Percentiles rank a stretch among this genome's conserved stretches.
Evolutionary conservation across 2,797 vertebrate genomes (phyloP).

Genomic region (Pelodytes ibericus): DNA sequence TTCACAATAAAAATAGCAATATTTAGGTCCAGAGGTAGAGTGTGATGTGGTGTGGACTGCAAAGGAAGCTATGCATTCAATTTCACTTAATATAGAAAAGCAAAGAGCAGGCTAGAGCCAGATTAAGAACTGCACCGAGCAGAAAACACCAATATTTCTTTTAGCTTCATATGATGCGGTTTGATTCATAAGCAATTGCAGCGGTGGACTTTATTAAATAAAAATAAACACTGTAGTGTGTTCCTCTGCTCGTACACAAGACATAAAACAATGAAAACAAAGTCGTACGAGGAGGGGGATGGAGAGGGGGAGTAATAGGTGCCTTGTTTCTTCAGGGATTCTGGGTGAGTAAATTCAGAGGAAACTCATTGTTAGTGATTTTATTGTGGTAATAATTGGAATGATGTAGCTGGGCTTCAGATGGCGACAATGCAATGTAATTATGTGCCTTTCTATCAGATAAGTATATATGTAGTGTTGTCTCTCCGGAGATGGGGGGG

Average conservation of each 20-base stretch:
- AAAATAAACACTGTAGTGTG: slow-evolving; percentile 65
- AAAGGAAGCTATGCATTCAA: slow-evolving; percentile 64
- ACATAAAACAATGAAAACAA: slow-evolving; percentile 48
- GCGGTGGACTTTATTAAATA: slow-evolving; percentile 71
- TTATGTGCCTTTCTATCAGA: no score
- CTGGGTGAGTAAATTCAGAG: slow-evolving; percentile 38
- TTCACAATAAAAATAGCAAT: no score
- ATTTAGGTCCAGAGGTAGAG: slow-evolving; percentile 57
- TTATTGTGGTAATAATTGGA: slow-evolving; percentile 33
- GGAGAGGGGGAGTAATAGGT: slow-evolving; percentile 34
- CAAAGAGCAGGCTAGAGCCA: slow-evolving; percentile 67
- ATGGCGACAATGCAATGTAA: no score
- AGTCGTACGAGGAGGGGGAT: not conserved
- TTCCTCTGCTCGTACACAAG: slow-evolving; percentile 48
- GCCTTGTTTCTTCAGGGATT: slow-evolving; percentile 47
- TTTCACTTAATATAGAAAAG: slow-evolving; percentile 74
- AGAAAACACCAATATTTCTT: slow-evolving; percentile 64
- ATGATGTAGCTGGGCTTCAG: no score
- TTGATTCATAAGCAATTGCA: slow-evolving; percentile 69
- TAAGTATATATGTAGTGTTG: no score
- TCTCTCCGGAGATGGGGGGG: no score
- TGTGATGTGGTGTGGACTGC: slow-evolving; percentile 66
- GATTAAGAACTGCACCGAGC: slow-evolving; percentile 69
- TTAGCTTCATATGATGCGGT: slow-evolving; percentile 64
- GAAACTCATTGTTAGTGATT: slow-evolving; percentile 49